Conservation (phyloP, 2,113 vertebrate genomes). For the Glaucidium brasilianum region DNA sequence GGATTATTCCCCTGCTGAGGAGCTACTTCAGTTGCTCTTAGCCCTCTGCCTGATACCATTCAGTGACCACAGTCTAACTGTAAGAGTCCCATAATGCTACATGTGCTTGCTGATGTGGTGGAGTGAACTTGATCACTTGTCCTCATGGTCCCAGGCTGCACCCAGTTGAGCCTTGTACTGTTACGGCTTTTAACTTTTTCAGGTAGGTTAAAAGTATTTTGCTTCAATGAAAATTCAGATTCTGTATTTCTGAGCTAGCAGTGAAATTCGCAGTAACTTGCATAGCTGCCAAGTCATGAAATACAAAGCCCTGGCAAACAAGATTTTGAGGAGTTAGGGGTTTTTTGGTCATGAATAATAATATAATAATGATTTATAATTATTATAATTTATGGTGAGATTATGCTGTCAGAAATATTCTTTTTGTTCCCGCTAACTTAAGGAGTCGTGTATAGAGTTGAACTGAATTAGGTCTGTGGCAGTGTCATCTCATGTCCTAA, state of each 20-base stretch:
- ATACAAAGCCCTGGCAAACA: not conserved
- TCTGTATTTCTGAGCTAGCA: not conserved
- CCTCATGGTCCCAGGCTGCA: not conserved
- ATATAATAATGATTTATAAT: no score
- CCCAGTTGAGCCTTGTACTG: not conserved
- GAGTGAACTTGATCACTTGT: not conserved
- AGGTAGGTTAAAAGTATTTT: not conserved
- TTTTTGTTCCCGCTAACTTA: not conserved
- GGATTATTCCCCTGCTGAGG: not conserved
- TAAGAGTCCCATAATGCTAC: not conserved
- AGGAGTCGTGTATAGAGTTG: not conserved
- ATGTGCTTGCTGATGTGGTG: accelerated
- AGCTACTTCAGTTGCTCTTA: not conserved
- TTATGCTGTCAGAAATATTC: not conserved
- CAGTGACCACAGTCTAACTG: not conserved
- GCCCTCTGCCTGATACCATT: not conserved
- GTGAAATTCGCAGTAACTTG: not conserved
- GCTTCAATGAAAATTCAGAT: not conserved
- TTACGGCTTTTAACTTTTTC: not conserved
- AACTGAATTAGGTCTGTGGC: not conserved
- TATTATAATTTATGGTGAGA: not conserved
- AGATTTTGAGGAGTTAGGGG: not conserved
- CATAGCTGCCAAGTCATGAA: not conserved
- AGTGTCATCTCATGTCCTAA: not conserved
- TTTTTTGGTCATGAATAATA: not conserved